Conservation (phyloP, 2,888 invertebrate species). For the Orthosia incerta region DNA sequence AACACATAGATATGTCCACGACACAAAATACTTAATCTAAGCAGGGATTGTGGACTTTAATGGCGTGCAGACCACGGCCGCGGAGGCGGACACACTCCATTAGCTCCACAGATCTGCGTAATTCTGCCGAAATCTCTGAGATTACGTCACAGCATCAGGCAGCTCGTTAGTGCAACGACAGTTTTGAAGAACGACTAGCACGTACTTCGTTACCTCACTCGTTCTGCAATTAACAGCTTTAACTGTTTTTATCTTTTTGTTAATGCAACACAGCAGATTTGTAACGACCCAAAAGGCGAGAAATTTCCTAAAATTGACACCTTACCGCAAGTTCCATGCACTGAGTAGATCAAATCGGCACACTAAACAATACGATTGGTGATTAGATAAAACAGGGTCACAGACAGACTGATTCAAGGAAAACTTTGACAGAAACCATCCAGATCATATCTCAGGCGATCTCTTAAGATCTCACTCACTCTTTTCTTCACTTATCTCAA, state of each 20-base stretch:
- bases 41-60: slow-evolving; percentile 63
- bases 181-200: slow-evolving; percentile 72
- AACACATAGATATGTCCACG: slow-evolving; percentile 56
- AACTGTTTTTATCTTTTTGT: slow-evolving; percentile 67
- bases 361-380: slow-evolving; percentile 46
- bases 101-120: slow-evolving; percentile 82
- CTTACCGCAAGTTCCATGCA: slow-evolving; percentile 49
- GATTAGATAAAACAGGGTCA: slow-evolving; percentile 44
- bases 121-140: slow-evolving; percentile 82
- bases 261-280: slow-evolving; percentile 65
- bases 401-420: slow-evolving; percentile 1
- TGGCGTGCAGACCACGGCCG: slow-evolving; percentile 63
- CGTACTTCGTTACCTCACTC: slow-evolving; percentile 76
- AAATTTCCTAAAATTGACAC: slow-evolving; percentile 51
- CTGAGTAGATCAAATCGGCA: slow-evolving; percentile 47
- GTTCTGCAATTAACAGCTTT: slow-evolving; percentile 77
- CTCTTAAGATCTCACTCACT: slow-evolving; percentile 6
- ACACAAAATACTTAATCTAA: slow-evolving; percentile 63
- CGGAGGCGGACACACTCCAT: slow-evolving; percentile 82
- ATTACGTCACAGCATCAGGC: slow-evolving; percentile 80
- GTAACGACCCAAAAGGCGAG: slow-evolving; percentile 56
- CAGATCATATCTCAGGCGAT: neutral
- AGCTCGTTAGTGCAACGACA: slow-evolving; percentile 77
- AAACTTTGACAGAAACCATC: neutral
- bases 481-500: slow-evolving; percentile 4